A percentile compares a stretch with the other conserved stretches of the same genome.
These are phyloP conservation scores for Cathartes aura DNA, from an alignment of 2,113 vertebrate species.

Conservation along the genomic window DNA sequence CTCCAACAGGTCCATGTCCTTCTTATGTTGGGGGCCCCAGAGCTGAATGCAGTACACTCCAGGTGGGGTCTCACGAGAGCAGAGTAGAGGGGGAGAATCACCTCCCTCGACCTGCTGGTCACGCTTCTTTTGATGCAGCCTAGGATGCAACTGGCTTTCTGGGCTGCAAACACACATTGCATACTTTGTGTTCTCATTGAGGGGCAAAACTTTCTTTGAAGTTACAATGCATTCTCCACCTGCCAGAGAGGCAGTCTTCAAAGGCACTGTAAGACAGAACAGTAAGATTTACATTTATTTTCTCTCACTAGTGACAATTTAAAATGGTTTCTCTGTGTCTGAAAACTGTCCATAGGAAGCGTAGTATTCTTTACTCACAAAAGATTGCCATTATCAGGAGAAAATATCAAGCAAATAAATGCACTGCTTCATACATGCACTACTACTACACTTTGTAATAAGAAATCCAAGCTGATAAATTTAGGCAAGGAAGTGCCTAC, in stretches of 20 bases:
- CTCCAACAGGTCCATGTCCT: too few species aligned
- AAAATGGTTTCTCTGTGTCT: background rate
- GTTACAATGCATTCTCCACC: background rate
- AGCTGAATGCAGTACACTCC: too few species aligned
- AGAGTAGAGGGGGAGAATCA: too few species aligned
- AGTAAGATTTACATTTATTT: background rate
- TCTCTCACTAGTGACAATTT: background rate
- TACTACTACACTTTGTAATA: background rate
- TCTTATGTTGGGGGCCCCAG: too few species aligned
- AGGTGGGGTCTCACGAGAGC: too few species aligned
- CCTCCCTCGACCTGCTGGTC: too few species aligned
- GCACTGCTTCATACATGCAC: background rate
- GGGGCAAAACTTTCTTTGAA: background rate
- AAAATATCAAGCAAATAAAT: background rate
- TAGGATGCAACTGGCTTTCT: too few species aligned
- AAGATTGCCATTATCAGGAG: background rate
- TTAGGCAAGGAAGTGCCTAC: background rate
- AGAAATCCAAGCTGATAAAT: background rate
- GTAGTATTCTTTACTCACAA: background rate
- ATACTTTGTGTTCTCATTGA: background rate
- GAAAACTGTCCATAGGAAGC: background rate
- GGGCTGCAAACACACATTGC: too few species aligned
- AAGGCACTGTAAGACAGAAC: background rate
- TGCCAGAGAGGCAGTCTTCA: background rate
- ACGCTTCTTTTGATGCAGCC: too few species aligned